Conservation (phyloP, 1,140 invertebrate genomes). For the Andricus grossulariae region DNA sequence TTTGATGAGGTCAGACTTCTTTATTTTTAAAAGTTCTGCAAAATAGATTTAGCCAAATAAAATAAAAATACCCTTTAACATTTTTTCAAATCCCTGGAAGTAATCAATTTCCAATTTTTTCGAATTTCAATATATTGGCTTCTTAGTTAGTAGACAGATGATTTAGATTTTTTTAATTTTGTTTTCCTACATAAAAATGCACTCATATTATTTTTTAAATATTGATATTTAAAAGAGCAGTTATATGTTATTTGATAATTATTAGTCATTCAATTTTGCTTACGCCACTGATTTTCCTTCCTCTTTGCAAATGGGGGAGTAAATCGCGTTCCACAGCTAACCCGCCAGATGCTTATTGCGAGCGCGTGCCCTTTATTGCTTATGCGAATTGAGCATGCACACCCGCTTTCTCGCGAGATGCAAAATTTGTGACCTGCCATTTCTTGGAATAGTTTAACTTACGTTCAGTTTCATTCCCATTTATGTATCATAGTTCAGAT, state of each 20-base stretch:
- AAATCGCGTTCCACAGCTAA: background rate
- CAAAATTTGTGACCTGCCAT: background rate
- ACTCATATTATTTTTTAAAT: no score
- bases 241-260: no score
- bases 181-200: no score
- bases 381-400: constrained; percentile 4
- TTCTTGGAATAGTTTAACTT: background rate
- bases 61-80: no score
- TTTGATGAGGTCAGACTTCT: no score
- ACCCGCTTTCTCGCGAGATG: constrained; percentile 1
- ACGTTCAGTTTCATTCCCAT: constrained; percentile 7
- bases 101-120: no score
- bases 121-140: background rate
- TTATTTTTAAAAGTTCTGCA: no score
- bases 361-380: constrained; percentile 25
- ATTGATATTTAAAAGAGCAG: no score
- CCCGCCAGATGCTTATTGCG: constrained; percentile 5
- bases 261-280: no score
- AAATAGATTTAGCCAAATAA: no score
- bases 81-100: no score
- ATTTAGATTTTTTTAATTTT: no score
- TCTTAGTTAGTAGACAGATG: background rate
- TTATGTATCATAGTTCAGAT: background rate
- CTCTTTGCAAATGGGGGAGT: background rate
- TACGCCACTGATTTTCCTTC: constrained; percentile 21